Evolutionary conservation across 2,797 vertebrate genomes (phyloP).

Genomic region (Fundulus diaphanus): DNA sequence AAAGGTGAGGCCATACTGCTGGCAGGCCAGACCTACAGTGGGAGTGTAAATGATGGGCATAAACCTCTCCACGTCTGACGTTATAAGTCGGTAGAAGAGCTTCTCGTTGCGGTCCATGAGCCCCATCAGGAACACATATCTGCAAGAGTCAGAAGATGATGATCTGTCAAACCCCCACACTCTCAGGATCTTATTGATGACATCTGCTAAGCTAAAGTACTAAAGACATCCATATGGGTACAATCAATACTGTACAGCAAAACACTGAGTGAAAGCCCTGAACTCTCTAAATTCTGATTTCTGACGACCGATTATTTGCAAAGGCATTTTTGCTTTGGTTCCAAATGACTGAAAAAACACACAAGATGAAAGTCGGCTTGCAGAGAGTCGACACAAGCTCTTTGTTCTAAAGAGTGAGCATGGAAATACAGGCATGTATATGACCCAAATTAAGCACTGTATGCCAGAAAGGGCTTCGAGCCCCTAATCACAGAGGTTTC

Average conservation of each 20-base stretch:
- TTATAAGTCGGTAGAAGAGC: constrained; percentile 92
- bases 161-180: constrained; percentile 50
- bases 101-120: constrained; percentile 98
- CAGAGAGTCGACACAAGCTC: constrained; percentile 53
- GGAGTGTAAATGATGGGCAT: constrained; percentile 99
- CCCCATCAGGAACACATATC: constrained; percentile 95
- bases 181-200: constrained; percentile 10
- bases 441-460: constrained; percentile 63
- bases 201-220: constrained; percentile 30
- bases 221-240: neutral
- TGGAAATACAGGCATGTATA: constrained; percentile 56
- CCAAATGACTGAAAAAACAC: constrained; percentile 57
- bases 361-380: constrained; percentile 30
- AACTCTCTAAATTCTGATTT: constrained; percentile 5
- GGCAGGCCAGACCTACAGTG: constrained; percentile 95
- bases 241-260: neutral
- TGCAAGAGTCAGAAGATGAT: constrained; percentile 62
- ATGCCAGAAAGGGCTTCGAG: constrained; percentile 57
- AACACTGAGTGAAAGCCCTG: neutral
- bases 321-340: constrained; percentile 43
- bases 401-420: constrained; percentile 52
- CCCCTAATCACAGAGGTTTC: constrained; percentile 72
- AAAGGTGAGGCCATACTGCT: constrained; percentile 92
- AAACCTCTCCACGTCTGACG: constrained; percentile 91
- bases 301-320: constrained; percentile 31